Evolutionary conservation across 2,113 vertebrate species (phyloP).

Genomic region (Prunella himalayana): DNA sequence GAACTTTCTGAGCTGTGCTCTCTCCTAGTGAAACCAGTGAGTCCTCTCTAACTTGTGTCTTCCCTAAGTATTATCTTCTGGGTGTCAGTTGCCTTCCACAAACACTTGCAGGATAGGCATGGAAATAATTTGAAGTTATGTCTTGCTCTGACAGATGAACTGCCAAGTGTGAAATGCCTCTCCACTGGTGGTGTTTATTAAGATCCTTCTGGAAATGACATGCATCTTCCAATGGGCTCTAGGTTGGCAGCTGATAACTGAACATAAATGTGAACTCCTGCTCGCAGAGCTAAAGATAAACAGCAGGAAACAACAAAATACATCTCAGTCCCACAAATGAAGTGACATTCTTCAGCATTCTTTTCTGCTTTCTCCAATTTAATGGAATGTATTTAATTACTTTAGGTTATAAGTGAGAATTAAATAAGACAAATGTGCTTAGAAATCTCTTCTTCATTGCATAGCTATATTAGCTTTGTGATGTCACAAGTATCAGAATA

Average conservation of each 20-base stretch:
- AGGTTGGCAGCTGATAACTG: conserved; percentile 19
- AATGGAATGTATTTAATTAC: conserved; percentile 36
- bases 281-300: conserved; percentile 41
- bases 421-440: conserved; percentile 44
- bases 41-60: not conserved
- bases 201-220: conserved; percentile 41
- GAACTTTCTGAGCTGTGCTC: not conserved
- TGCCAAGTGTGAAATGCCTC: conserved; percentile 38
- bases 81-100: not conserved
- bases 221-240: conserved; percentile 33
- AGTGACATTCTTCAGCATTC: not conserved
- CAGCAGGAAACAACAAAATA: conserved; percentile 47
- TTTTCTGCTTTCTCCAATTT: conserved; percentile 27
- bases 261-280: conserved; percentile 48
- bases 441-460: conserved; percentile 23
- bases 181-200: conserved; percentile 39
- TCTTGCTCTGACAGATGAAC: conserved; percentile 37
- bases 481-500: conserved; percentile 39
- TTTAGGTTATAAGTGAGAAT: conserved; percentile 26
- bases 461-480: conserved; percentile 36
- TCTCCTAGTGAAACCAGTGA: not conserved
- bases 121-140: conserved; percentile 51
- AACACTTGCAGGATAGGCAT: not conserved
- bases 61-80: not conserved
- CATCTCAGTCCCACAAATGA: not conserved